phyloP scores from a whole-genome alignment of 2,113 vertebrate genomes.

The Rissa tridactyla region DNA sequence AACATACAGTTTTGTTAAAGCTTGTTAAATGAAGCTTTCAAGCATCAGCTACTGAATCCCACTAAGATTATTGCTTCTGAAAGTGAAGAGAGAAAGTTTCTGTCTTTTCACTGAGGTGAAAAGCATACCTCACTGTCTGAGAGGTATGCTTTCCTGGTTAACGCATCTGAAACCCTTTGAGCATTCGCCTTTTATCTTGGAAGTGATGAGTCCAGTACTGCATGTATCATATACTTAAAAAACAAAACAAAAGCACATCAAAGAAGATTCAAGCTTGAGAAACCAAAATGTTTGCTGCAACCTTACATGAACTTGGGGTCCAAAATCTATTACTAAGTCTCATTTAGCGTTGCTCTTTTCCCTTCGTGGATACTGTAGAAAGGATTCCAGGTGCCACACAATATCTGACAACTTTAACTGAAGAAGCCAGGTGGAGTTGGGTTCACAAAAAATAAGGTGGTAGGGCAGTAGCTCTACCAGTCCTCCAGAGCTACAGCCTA shows the following conservation, averaged over 20 bases:
- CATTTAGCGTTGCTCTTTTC: neutral
- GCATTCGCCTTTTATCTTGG: conserved; percentile 8
- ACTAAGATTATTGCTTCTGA: neutral
- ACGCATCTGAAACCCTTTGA: conserved; percentile 1
- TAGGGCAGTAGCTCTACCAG: neutral
- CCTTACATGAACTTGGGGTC: neutral
- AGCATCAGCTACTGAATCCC: neutral
- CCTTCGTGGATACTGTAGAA: neutral
- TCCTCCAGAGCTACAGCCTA: neutral
- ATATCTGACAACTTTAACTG: neutral
- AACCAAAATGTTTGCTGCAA: neutral
- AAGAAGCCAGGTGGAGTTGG: neutral
- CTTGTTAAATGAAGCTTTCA: neutral
- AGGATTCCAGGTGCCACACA: neutral
- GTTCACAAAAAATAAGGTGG: neutral
- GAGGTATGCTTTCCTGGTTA: neutral
- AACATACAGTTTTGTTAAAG: neutral
- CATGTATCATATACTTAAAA: neutral
- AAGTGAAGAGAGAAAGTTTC: neutral
- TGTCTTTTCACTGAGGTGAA: neutral
- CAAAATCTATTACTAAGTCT: neutral
- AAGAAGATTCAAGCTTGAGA: neutral
- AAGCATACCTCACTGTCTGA: neutral
- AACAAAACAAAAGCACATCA: conserved; percentile 17
- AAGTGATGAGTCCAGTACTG: neutral